Conservation (phyloP, 2,888 invertebrate genomes). For the Eupithecia vulgata region DNA sequence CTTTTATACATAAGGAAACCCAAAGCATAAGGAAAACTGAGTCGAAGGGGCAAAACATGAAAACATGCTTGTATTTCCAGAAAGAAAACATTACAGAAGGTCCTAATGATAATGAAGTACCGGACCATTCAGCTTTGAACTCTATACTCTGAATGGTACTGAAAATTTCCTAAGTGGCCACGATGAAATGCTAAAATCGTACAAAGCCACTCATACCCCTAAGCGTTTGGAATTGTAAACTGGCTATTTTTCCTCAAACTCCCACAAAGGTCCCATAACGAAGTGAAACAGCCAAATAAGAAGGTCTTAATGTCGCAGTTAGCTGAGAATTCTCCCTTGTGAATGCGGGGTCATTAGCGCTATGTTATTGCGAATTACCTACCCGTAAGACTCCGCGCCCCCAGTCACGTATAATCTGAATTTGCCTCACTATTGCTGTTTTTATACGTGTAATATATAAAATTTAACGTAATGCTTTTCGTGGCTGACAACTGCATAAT, state of each 20-base stretch:
- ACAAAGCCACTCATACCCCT: slow-evolving; percentile 37
- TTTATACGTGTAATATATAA: slow-evolving; percentile 44
- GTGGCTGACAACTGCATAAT: slow-evolving; percentile 7
- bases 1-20: slow-evolving; percentile 49
- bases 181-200: slow-evolving; percentile 28
- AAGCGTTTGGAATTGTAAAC: slow-evolving; percentile 50
- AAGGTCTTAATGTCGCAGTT: slow-evolving; percentile 81
- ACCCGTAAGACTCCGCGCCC: slow-evolving; percentile 62
- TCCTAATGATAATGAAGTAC: slow-evolving; percentile 23
- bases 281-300: slow-evolving; percentile 81
- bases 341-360: slow-evolving; percentile 80
- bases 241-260: slow-evolving; percentile 65
- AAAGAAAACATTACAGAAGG: slow-evolving; percentile 16
- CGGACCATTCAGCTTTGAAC: slow-evolving; percentile 12
- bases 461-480: not conserved
- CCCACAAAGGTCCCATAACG: slow-evolving; percentile 76
- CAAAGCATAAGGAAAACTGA: slow-evolving; percentile 20
- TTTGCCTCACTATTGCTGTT: slow-evolving; percentile 65
- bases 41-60: slow-evolving; percentile 16
- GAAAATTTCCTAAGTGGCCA: slow-evolving; percentile 30
- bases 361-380: slow-evolving; percentile 79
- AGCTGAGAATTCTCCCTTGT: slow-evolving; percentile 77
- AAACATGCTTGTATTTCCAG: slow-evolving; percentile 18
- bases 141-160: slow-evolving; percentile 5
- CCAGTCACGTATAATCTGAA: slow-evolving; percentile 74